phyloP scores from a whole-genome alignment of 2,113 vertebrate genomes.

The Eurypyga helias region DNA sequence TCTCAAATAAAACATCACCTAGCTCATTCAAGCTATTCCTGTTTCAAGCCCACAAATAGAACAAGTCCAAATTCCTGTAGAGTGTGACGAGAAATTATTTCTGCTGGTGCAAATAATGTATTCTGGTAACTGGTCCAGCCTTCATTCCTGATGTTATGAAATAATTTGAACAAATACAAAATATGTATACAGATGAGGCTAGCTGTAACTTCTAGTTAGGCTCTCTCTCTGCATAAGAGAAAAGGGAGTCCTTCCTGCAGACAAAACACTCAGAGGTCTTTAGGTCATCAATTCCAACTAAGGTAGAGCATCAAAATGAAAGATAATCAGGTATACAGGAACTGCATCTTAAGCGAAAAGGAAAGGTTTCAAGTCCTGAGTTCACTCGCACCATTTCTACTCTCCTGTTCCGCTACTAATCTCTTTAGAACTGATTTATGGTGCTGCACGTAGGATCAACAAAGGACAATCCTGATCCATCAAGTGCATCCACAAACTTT shows the following conservation, averaged over 20 bases:
- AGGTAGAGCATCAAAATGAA: not conserved
- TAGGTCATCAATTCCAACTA: not conserved
- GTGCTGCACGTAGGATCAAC: not conserved
- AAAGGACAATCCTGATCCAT: not conserved
- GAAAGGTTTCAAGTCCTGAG: not conserved
- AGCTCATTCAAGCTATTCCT: not conserved
- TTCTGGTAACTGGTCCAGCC: not conserved
- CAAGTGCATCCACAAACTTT: fast-evolving
- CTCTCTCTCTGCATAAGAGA: not conserved
- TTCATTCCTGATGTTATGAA: not conserved
- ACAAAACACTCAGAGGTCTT: not conserved
- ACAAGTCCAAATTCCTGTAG: conserved; percentile 7
- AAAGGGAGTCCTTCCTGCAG: not conserved
- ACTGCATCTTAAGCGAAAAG: not conserved
- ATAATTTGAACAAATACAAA: not conserved
- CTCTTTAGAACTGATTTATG: not conserved
- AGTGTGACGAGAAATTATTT: conserved; percentile 10
- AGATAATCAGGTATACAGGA: not conserved
- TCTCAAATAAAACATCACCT: conserved; percentile 37
- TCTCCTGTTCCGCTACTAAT: not conserved
- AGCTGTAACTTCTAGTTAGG: not conserved
- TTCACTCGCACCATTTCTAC: not conserved
- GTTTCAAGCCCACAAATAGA: not conserved
- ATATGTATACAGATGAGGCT: not conserved
- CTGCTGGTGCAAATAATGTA: conserved; percentile 12